These are phyloP conservation scores for Rhagoletis pomonella DNA, from an alignment of 1,140 invertebrate species.

Conservation along the genomic window DNA sequence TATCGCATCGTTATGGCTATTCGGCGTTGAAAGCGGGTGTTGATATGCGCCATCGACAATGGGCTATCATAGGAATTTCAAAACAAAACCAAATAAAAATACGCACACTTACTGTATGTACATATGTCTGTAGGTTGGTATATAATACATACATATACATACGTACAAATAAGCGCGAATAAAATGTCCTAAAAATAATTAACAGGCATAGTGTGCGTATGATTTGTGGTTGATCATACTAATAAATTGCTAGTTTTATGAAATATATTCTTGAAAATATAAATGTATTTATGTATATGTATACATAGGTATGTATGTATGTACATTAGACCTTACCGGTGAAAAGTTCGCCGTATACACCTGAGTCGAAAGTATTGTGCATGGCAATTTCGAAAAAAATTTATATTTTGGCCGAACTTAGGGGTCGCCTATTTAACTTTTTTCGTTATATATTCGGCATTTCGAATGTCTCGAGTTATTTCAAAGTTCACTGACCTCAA, in stretches of 20 bases:
- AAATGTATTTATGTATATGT: not conserved
- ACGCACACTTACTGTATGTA: not conserved
- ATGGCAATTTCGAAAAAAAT: no score
- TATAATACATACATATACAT: not conserved
- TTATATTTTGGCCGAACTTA: no score
- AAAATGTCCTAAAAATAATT: conserved; percentile 13
- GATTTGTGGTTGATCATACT: not conserved
- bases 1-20: not conserved
- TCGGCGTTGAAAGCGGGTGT: conserved; percentile 4
- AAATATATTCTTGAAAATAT: not conserved
- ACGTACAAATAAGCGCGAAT: not conserved
- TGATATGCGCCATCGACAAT: not conserved
- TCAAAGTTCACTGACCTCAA: no score
- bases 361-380: no score
- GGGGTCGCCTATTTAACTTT: no score
- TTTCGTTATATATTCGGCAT: no score
- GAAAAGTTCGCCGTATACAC: no score
- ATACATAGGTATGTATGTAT: not conserved
- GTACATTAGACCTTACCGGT: no score
- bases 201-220: not conserved
- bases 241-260: conserved; percentile 8
- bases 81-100: not conserved
- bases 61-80: no score
- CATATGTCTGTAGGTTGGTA: no score
- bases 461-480: no score